Base-by-base conservation (phyloP, 2,113 vertebrate species). In the Marmota monax region DNA sequence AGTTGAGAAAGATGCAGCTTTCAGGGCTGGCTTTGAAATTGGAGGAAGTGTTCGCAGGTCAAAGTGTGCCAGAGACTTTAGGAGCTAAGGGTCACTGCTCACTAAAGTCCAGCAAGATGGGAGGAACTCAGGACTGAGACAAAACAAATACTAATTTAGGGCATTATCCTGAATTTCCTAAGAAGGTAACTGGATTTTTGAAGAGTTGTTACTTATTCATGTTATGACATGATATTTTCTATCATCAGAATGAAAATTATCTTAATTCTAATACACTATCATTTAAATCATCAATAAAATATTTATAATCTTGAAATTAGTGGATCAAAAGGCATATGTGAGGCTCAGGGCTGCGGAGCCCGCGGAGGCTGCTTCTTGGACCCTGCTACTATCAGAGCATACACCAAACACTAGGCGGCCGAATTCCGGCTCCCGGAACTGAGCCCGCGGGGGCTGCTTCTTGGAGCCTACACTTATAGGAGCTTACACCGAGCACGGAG, bases 51-150 rank as follows among this genome's bases (percentile, higher is more conserved):
- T 1, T 9, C 4, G 4, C 2, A 70, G 74, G n/a, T 27, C 12
- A 27, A 61, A 11, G 6, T 4, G 25, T 37, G 0, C 20, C 22
- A 3, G 17, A 20, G 2, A 16, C 39, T 16, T 16, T 3, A 74
- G 18, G 27, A n/a, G 6, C 48, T 61, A 13, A 45, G 32, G 14
- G 22, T 34, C 7, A 22, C 7, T 6, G 0, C 27, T 14, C 25
- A 27, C 1, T 48, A 22, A 69, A 73, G 82, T 27, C 1, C 25
- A 61, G 2, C 58, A 25, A 61, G 25, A 61, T 69, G 25, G 6
- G 14, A 76, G 10, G 6, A 69, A 25, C 18, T 76, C 18, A 48
- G 48, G 23, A 61, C 2, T 22, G 17, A 29, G 1, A 22, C 12
- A 87, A 61, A 7, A 17, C 22, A 67, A 48, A 32, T 2, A 29